Evolutionary conservation across 1,140 invertebrate species (phyloP).

Genomic region (Probaryconus sp.): DNA sequence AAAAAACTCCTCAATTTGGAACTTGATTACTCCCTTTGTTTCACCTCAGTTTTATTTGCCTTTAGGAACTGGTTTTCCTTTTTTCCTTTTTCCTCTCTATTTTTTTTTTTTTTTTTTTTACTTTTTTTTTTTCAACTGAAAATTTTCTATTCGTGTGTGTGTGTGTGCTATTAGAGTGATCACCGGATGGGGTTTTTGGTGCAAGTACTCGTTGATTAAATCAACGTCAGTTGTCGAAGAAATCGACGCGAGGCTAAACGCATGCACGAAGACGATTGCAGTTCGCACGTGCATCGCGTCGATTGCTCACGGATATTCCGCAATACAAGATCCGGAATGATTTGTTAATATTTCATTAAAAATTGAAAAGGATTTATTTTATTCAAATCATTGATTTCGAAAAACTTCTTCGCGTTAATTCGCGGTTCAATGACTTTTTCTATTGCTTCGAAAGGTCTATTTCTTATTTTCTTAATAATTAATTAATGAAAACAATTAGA

Average conservation of each 20-base stretch:
- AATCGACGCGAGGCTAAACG: slow-evolving; percentile 26
- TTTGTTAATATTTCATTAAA: slow-evolving; percentile 54
- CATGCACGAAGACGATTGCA: slow-evolving; percentile 42
- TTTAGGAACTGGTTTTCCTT: slow-evolving; percentile 9
- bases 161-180: slow-evolving; percentile 29
- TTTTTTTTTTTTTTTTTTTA: slow-evolving; percentile 31
- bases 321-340: slow-evolving; percentile 57
- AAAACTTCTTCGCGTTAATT: slow-evolving; percentile 22
- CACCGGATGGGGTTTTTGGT: slow-evolving; percentile 45
- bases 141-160: slow-evolving; percentile 29
- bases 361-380: slow-evolving; percentile 36
- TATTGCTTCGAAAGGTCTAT: too few relatives aligned
- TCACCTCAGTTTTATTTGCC: slow-evolving; percentile 22
- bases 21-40: slow-evolving; percentile 54
- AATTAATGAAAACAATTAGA: too few relatives aligned
- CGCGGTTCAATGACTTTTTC: not conserved
- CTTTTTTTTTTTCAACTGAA: slow-evolving; percentile 13
- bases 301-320: slow-evolving; percentile 46
- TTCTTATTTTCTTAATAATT: too few relatives aligned
- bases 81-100: slow-evolving; percentile 8
- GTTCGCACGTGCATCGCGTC: slow-evolving; percentile 44
- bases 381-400: slow-evolving; percentile 39
- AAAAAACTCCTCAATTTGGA: slow-evolving; percentile 39
- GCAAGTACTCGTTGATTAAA: slow-evolving; percentile 30
- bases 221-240: slow-evolving; percentile 39